Conservation (phyloP, 2,797 vertebrate species). For the Rhynchotus rufescens region DNA sequence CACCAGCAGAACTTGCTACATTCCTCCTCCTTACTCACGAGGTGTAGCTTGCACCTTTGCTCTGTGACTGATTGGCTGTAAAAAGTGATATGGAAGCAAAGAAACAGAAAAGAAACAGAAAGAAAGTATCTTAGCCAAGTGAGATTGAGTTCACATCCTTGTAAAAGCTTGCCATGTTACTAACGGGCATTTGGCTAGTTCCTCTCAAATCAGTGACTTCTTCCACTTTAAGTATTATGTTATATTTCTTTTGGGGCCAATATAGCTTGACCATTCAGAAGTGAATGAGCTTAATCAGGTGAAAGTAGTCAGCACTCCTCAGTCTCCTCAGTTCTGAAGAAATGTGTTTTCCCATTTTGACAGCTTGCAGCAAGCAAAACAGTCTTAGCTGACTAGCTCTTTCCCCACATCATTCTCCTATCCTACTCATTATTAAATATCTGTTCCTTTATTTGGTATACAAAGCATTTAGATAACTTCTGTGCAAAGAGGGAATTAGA, state of each 20-base stretch:
- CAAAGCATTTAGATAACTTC: background rate
- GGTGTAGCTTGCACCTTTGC: background rate
- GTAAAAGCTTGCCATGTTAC: background rate
- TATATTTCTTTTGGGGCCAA: background rate
- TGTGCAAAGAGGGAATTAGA: background rate
- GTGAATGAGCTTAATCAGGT: background rate
- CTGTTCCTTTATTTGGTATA: background rate
- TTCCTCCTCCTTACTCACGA: background rate
- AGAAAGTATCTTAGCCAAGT: background rate
- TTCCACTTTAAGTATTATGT: background rate
- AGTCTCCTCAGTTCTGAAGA: background rate
- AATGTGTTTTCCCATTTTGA: background rate
- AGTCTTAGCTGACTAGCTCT: background rate
- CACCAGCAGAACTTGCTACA: background rate
- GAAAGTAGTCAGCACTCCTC: background rate
- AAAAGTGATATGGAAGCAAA: background rate
- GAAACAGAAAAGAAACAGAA: background rate
- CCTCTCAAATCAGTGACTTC: background rate
- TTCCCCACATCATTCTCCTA: background rate
- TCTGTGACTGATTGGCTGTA: background rate
- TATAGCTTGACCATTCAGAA: background rate
- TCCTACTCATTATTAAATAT: background rate
- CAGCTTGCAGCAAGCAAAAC: background rate
- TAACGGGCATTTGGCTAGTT: background rate
- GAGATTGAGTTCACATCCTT: background rate